Evolutionary conservation across 2,888 invertebrate species (phyloP).

Genomic region (Brachypterus glaber): DNA sequence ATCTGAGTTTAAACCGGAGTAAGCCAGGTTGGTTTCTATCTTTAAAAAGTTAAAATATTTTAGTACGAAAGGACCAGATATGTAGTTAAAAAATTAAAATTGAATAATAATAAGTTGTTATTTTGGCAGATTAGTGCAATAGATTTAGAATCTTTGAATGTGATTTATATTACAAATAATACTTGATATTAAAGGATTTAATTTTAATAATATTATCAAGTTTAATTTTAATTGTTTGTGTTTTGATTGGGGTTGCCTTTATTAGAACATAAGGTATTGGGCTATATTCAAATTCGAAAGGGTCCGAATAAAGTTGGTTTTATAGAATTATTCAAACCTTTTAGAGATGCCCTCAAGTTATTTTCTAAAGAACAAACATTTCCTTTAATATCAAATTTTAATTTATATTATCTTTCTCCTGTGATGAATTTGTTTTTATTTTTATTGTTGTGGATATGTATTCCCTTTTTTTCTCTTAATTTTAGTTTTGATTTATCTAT

Average conservation of each 20-base stretch:
- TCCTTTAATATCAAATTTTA: conserved; percentile 51
- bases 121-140: conserved; percentile 61
- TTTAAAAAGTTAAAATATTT: conserved; percentile 49
- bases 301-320: conserved; percentile 63
- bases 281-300: conserved; percentile 64
- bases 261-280: conserved; percentile 61
- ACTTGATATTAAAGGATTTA: conserved; percentile 44
- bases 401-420: conserved; percentile 46
- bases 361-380: conserved; percentile 56
- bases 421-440: conserved; percentile 50
- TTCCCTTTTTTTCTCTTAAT: conserved; percentile 48
- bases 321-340: conserved; percentile 56
- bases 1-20: conserved; percentile 83
- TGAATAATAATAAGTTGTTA: conserved; percentile 35
- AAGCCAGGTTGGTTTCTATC: conserved; percentile 82
- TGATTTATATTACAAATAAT: conserved; percentile 48
- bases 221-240: conserved; percentile 49
- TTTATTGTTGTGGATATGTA: conserved; percentile 49
- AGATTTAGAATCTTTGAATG: conserved; percentile 62
- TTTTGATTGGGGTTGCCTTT: conserved; percentile 59
- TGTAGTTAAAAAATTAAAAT: conserved; percentile 46
- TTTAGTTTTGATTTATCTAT: conserved; percentile 50
- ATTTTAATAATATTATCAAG: conserved; percentile 27
- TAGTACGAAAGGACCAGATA: conserved; percentile 73
- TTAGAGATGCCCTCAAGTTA: conserved; percentile 64